Evolutionary conservation across 2,888 invertebrate genomes (phyloP), one percentile per base, ranked within the genome.

Genomic region (Eupeodes luniger): DNA sequence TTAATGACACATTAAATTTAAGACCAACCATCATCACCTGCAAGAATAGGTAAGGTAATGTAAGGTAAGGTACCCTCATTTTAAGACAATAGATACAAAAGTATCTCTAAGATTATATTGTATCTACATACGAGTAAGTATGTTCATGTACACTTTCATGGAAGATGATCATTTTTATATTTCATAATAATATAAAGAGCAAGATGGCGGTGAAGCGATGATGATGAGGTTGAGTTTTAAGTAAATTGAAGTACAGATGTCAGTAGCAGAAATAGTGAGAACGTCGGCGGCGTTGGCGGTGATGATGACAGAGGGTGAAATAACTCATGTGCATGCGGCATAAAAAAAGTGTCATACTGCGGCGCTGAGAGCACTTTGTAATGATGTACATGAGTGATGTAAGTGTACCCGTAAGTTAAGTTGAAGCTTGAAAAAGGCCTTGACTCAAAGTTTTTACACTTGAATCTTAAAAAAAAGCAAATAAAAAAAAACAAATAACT

Each of bases 1-100:
- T 87, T 87, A 87, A 87, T 87, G 84, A 87, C 84, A 87, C 87
- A 87, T 87, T 80, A 80, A 87, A 87, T 77, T 72, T 55, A 76
- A 76, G 76, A 47, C 36, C 80, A 51, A 80, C 76, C 80, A 70
- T 80, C 87, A 84, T 72, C 70, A 27, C 27, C 27, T 27, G 27
- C 27, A 2, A 27, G 27, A 27, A 27, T 27, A 27, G 2, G 27
- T 3, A 27, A 19, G 19, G 19, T 19, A 19, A 19, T 1, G 19
- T 75, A 80, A 84, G 84, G 5, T 6, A 40, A 36, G 36, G 36
- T 66, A 76, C 44, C 70, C 84, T 83, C 87, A 62, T 61, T 81
- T 19, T 61, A 55, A 75, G 51, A 83, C 83, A 83, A 83, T 66
- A 76, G 75, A 70, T 77, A 49, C 53, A 69, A 69, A 69, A 76